These are phyloP conservation scores for Antitype chi DNA, from an alignment of 2,888 invertebrate genomes.

Conservation along the genomic window DNA sequence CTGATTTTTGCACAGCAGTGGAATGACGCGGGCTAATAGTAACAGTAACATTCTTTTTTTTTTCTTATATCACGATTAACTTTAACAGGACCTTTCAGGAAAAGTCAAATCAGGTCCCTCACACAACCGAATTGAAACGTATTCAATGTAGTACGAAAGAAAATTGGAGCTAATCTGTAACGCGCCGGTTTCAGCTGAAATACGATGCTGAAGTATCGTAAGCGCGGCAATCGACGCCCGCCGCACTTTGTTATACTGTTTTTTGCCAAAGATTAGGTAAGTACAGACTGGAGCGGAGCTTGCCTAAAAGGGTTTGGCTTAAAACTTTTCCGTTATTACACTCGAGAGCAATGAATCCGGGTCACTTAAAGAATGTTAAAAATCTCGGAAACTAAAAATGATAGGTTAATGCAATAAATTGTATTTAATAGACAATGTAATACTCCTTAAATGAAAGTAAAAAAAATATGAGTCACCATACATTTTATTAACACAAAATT, in stretches of 20 bases:
- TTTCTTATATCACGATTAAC: neutral
- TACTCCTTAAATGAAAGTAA: too few relatives aligned
- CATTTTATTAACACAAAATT: too few relatives aligned
- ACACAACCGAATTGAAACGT: conserved; percentile 68
- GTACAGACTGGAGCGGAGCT: conserved; percentile 13
- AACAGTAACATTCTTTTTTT: neutral
- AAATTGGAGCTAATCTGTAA: conserved; percentile 86
- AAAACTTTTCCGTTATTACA: neutral
- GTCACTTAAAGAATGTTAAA: too few relatives aligned
- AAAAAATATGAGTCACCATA: too few relatives aligned
- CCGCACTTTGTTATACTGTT: conserved; percentile 74
- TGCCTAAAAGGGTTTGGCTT: conserved; percentile 15
- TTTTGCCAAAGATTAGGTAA: conserved; percentile 72
- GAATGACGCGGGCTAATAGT: too few relatives aligned
- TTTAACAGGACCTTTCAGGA: conserved; percentile 1
- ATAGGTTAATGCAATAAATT: too few relatives aligned
- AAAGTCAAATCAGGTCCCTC: conserved; percentile 38
- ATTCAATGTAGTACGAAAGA: conserved; percentile 79
- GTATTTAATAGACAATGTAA: too few relatives aligned
- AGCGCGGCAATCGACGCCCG: conserved; percentile 80
- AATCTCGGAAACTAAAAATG: too few relatives aligned
- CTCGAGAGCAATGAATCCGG: too few relatives aligned
- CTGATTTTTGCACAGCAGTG: too few relatives aligned
- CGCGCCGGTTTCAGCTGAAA: conserved; percentile 81
- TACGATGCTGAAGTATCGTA: conserved; percentile 81